A percentile compares a stretch with the other conserved stretches of the same genome.
Conservation (phyloP, 2,888 invertebrate genomes). For the Chrysopilus asiliformis region DNA sequence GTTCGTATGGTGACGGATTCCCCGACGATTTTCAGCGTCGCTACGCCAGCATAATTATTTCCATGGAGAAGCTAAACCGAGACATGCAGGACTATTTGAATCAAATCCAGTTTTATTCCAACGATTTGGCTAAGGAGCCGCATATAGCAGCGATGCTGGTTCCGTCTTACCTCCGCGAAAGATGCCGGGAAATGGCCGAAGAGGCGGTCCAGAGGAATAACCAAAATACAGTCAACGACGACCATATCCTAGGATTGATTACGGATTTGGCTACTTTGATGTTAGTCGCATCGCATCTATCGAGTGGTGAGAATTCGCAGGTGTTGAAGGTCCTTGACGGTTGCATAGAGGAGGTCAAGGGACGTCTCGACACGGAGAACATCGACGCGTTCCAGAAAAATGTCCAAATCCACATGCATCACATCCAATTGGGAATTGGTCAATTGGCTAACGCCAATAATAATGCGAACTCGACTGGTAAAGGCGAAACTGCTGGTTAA, state of each 20-base stretch:
- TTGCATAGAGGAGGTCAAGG: slow-evolving; percentile 79
- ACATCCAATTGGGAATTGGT: slow-evolving; percentile 28
- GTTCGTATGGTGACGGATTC: slow-evolving; percentile 63
- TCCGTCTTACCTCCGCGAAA: slow-evolving; percentile 75
- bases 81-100: slow-evolving; percentile 76
- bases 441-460: no score
- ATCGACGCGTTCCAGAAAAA: slow-evolving; percentile 69
- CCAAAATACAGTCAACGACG: slow-evolving; percentile 43
- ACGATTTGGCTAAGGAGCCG: slow-evolving; percentile 78
- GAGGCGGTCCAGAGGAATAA: slow-evolving; percentile 65
- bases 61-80: slow-evolving; percentile 80
- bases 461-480: no score
- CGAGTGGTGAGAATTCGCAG: slow-evolving; percentile 76
- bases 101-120: slow-evolving; percentile 70
- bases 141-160: slow-evolving; percentile 76
- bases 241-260: slow-evolving; percentile 61
- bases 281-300: slow-evolving; percentile 38
- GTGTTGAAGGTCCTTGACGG: slow-evolving; percentile 83
- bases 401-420: slow-evolving; percentile 74
- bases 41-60: slow-evolving; percentile 78
- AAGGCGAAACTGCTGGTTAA: no score
- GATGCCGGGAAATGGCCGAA: slow-evolving; percentile 72
- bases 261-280: slow-evolving; percentile 81
- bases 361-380: slow-evolving; percentile 60
- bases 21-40: slow-evolving; percentile 80